Evolutionary conservation across 2,888 invertebrate species (phyloP).

Genomic region (Antitype chi): DNA sequence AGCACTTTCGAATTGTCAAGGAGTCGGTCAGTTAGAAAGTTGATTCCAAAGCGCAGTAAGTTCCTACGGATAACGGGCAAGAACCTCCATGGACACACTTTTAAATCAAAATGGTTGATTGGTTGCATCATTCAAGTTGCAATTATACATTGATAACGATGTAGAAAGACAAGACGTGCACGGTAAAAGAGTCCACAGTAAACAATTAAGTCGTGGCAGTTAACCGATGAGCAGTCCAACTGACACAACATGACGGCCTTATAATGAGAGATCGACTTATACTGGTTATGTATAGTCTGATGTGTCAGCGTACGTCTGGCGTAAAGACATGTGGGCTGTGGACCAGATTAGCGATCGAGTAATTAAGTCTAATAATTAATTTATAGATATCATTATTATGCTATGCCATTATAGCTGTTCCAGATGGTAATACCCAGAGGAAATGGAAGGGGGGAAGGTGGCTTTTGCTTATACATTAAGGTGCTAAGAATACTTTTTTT

Average conservation of each 20-base stretch:
- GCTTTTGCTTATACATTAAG: too few relatives aligned
- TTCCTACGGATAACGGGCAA: not conserved
- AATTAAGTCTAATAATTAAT: constrained; percentile 13
- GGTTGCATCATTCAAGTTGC: not conserved
- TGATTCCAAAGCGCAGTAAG: not conserved
- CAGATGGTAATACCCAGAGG: not conserved
- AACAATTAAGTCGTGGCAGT: not conserved
- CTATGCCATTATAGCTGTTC: not conserved
- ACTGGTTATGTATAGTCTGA: not conserved
- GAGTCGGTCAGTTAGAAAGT: not conserved
- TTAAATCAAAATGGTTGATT: not conserved
- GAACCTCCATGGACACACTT: not conserved
- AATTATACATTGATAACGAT: not conserved
- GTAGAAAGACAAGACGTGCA: not conserved
- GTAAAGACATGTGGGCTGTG: constrained; percentile 6
- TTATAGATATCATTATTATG: constrained; percentile 6
- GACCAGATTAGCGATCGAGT: constrained; percentile 12
- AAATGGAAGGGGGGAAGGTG: not conserved
- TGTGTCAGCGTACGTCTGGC: not conserved
- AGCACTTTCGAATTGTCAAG: not conserved
- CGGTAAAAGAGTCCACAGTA: not conserved
- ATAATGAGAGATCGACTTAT: not conserved
- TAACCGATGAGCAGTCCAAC: not conserved
- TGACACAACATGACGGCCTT: not conserved
- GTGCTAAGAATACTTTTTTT: not conserved